phyloP scores from a whole-genome alignment of 1,140 invertebrate genomes.

The Oscheius sp. region DNA sequence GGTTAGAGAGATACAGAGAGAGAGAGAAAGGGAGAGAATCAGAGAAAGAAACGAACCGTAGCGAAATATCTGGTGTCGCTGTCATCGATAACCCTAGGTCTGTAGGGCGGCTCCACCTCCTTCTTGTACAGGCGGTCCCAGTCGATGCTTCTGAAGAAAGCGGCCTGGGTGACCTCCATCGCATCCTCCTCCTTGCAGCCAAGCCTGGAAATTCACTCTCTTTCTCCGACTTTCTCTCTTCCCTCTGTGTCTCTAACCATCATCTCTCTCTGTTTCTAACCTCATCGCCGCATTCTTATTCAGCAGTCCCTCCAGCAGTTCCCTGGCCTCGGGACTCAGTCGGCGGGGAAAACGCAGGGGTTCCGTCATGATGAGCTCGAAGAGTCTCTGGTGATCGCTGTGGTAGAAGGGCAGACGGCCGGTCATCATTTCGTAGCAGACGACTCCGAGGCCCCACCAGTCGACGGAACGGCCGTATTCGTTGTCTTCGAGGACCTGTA shows the following conservation, averaged over 20 bases:
- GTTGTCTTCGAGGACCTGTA: slow-evolving; percentile 84
- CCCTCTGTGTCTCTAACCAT: not conserved
- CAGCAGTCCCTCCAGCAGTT: slow-evolving; percentile 77
- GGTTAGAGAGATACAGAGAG: no score
- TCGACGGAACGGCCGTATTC: slow-evolving; percentile 95
- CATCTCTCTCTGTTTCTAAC: not conserved
- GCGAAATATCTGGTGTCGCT: slow-evolving; percentile 92
- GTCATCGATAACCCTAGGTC: slow-evolving; percentile 81
- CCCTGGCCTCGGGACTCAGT: slow-evolving; percentile 79
- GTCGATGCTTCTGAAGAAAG: slow-evolving; percentile 80
- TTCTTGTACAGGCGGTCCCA: slow-evolving; percentile 82
- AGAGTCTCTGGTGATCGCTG: slow-evolving; percentile 90
- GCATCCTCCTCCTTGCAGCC: slow-evolving; percentile 88
- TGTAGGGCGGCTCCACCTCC: slow-evolving; percentile 83
- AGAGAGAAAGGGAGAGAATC: no score
- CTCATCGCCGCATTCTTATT: slow-evolving; percentile 75
- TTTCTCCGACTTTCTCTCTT: not conserved
- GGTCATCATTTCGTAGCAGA: slow-evolving; percentile 96
- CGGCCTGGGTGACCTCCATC: slow-evolving; percentile 76
- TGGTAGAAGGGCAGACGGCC: slow-evolving; percentile 96
- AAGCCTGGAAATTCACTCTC: slow-evolving; percentile 63
- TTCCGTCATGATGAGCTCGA: slow-evolving; percentile 84
- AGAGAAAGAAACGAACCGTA: no score
- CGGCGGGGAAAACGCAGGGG: slow-evolving; percentile 81
- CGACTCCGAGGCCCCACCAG: slow-evolving; percentile 94